Conservation (phyloP, 2,888 invertebrate species). For the Troides helena region DNA sequence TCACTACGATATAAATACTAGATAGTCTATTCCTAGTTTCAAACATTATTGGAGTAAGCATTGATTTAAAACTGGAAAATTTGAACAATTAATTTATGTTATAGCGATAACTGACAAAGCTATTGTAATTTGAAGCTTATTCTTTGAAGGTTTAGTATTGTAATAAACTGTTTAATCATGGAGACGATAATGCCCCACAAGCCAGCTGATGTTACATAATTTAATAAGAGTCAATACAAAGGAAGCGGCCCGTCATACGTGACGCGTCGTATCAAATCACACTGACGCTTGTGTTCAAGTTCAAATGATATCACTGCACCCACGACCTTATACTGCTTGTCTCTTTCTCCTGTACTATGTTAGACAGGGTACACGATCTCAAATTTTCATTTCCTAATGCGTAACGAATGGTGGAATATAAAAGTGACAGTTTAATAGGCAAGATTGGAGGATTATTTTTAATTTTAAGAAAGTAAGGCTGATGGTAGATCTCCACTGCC, state of each 20-base stretch:
- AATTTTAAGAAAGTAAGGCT: background rate
- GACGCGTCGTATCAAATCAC: constrained; percentile 74
- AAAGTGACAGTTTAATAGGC: constrained; percentile 18
- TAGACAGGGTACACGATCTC: constrained; percentile 4
- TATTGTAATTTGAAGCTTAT: background rate
- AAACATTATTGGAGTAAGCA: too few species aligned
- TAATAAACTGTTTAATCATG: constrained; percentile 15
- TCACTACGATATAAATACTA: too few species aligned
- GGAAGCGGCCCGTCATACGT: constrained; percentile 68
- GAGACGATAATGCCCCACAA: constrained; percentile 38
- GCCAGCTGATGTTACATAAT: constrained; percentile 59
- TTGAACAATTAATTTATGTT: background rate
- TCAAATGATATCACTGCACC: constrained; percentile 58
- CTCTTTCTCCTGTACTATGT: constrained; percentile 12
- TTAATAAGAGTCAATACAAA: constrained; percentile 66
- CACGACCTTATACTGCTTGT: constrained; percentile 41
- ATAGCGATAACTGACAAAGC: background rate
- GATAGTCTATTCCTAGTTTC: background rate
- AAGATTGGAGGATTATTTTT: constrained; percentile 21
- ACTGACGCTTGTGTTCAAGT: constrained; percentile 63
- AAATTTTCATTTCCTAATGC: constrained; percentile 25
- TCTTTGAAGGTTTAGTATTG: background rate
- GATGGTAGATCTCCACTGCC: too few species aligned
- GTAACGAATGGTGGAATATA: constrained; percentile 23
- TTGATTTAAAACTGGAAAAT: too few species aligned